Evolutionary conservation across 2,113 vertebrate species (phyloP).

Genomic region (Pantherophis guttatus): DNA sequence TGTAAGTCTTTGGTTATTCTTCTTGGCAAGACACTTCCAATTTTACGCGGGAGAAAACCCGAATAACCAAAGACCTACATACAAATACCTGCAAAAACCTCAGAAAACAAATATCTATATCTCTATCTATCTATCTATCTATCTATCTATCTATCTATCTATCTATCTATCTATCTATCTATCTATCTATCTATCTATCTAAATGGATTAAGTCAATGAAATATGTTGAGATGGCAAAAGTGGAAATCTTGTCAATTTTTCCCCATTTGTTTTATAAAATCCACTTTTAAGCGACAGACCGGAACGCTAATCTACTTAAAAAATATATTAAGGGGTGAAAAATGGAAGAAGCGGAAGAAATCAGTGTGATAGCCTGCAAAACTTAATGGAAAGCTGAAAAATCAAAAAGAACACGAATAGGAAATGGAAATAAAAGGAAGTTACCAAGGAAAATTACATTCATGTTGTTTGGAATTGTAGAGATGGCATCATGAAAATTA

Average conservation of each 20-base stretch:
- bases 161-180: too few relatives aligned
- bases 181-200: too few relatives aligned
- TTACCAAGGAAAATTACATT: background rate
- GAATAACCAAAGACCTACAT: too few relatives aligned
- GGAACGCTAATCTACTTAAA: background rate
- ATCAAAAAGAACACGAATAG: background rate
- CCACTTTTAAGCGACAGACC: background rate
- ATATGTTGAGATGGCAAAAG: background rate
- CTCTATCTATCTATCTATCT: too few relatives aligned
- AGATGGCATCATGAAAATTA: background rate
- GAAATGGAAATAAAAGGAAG: background rate
- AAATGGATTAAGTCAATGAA: too few relatives aligned
- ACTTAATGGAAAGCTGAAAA: background rate
- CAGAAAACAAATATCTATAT: too few relatives aligned
- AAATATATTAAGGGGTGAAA: background rate
- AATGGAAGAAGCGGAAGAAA: background rate
- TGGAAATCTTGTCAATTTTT: background rate
- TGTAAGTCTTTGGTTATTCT: too few relatives aligned
- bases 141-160: too few relatives aligned
- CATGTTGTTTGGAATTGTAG: background rate
- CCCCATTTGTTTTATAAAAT: background rate
- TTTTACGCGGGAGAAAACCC: too few relatives aligned
- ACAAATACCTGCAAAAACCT: too few relatives aligned
- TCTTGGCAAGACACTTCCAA: too few relatives aligned
- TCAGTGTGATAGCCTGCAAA: background rate